phyloP scores from a whole-genome alignment of 2,888 invertebrate species.

The Acanthosepion pharaonis region DNA sequence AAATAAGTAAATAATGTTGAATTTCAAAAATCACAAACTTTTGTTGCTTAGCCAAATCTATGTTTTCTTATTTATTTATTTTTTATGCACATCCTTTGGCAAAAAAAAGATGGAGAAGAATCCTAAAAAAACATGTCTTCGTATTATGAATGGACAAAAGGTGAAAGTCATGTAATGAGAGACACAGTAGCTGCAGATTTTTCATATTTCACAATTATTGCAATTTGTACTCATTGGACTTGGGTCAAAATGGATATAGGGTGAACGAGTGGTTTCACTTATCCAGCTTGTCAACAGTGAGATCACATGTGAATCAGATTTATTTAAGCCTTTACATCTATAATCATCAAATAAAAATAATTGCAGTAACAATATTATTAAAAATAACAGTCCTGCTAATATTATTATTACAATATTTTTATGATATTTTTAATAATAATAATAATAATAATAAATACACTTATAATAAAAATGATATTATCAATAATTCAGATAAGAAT shows the following conservation, averaged over 20 bases:
- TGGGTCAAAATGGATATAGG: background rate
- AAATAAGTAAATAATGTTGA: slow-evolving; percentile 15
- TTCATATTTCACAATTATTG: slow-evolving; percentile 33
- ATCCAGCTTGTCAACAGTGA: background rate
- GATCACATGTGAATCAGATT: slow-evolving; percentile 10
- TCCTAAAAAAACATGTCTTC: background rate
- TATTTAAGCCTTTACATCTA: background rate
- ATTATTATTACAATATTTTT: background rate
- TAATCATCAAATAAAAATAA: background rate
- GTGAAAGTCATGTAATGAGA: slow-evolving; percentile 33
- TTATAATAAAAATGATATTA: too few species aligned
- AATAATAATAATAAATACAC: too few species aligned
- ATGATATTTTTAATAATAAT: too few species aligned
- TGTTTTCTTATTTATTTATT: background rate
- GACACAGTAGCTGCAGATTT: background rate
- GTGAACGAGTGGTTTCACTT: background rate
- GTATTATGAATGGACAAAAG: background rate
- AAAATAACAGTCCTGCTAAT: background rate
- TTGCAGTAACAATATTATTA: background rate
- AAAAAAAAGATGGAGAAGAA: background rate
- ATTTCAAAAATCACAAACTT: slow-evolving; percentile 7
- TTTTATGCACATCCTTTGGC: background rate
- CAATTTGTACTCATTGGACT: background rate
- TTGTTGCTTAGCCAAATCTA: background rate
- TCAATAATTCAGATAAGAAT: too few species aligned